These are phyloP conservation scores for Brachionus sp. DNA, from an alignment of 1,140 invertebrate genomes.

Conservation along the genomic window DNA sequence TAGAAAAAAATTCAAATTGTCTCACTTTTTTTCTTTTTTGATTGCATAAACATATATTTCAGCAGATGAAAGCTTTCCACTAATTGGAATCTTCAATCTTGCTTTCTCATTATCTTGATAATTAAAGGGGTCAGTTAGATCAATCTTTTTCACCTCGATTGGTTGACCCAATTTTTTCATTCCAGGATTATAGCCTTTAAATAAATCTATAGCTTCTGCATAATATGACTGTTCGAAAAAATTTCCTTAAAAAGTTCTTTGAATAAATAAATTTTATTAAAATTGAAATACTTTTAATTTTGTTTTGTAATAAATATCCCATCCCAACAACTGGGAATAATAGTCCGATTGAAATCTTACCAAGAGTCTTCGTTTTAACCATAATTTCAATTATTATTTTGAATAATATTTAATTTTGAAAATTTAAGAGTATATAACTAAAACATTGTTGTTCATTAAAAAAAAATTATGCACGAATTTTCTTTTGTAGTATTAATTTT, in stretches of 20 bases:
- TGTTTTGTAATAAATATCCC: not conserved
- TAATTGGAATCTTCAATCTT: conserved; percentile 20
- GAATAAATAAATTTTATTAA: not conserved
- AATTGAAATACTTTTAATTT: not conserved
- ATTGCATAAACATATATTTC: conserved; percentile 5
- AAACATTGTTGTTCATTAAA: too few species aligned
- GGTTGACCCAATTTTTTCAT: conserved; percentile 40
- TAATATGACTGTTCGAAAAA: conserved; percentile 14
- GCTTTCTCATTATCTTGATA: conserved; percentile 21
- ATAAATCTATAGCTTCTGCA: not conserved
- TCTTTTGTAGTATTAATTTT: too few species aligned
- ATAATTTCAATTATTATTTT: not conserved
- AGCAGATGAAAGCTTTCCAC: not conserved
- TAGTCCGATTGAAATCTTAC: conserved; percentile 6
- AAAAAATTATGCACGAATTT: too few species aligned
- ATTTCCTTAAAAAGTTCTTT: not conserved
- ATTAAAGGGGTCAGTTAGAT: conserved; percentile 11
- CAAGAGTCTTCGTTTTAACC: conserved; percentile 18
- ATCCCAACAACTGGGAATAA: conserved; percentile 9
- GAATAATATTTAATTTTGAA: not conserved
- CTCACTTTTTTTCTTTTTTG: not conserved
- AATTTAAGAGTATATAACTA: not conserved
- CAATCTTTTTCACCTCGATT: not conserved
- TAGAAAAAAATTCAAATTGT: not conserved
- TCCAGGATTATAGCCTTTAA: conserved; percentile 20